Evolutionary conservation across 2,888 invertebrate genomes (phyloP), one percentile per base, ranked within the genome.

Genomic region (Pardosa pseudoannulata): DNA sequence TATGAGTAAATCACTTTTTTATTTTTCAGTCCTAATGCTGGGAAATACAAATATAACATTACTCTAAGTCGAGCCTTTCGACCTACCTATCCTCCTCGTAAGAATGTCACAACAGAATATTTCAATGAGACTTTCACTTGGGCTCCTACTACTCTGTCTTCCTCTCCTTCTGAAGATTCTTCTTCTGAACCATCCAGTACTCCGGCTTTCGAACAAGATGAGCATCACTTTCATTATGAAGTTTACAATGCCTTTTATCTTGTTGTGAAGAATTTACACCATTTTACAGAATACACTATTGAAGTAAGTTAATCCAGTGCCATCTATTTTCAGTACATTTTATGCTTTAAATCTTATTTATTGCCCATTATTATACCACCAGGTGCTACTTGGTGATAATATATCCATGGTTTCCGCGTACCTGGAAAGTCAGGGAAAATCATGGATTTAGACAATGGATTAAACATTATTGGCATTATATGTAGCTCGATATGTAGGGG

Each of bases 231-330:
- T 29, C 75, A 79, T 13, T 74, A 79, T 19, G 36, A 32, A 32
- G 81, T 80, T 0, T 73, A 76, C 31, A 68, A 79, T 29, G 56
- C 36, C 5, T 82, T 56, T 29, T 83, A 41, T 32, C 75, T 75
- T 32, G 79, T 85, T 23, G 80, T 88, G 5, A 79, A 67, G 36
- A 72, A 87, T 32, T 92, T 97, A 89, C 94, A 94, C 9, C 97
- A 97, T 92, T 97, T 94, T 91, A 94, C 96, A 0, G 93, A 93
- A 89, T 97, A 97, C 92, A 94, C 94, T 23, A 94, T 97, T 70
- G 93, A 93, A 71, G 94, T 97, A 71, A 28, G 67, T 19, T 16
- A n/a, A n/a, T n/a, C n/a, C n/a, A n/a, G n/a, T n/a, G n/a, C n/a
- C n/a, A n/a, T n/a, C n/a, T n/a, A n/a, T n/a, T n/a, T n/a, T n/a